A percentile compares a stretch with the other conserved stretches of the same genome.
phyloP scores from a whole-genome alignment of 2,888 invertebrate genomes.

The Lomographa bimaculata region DNA sequence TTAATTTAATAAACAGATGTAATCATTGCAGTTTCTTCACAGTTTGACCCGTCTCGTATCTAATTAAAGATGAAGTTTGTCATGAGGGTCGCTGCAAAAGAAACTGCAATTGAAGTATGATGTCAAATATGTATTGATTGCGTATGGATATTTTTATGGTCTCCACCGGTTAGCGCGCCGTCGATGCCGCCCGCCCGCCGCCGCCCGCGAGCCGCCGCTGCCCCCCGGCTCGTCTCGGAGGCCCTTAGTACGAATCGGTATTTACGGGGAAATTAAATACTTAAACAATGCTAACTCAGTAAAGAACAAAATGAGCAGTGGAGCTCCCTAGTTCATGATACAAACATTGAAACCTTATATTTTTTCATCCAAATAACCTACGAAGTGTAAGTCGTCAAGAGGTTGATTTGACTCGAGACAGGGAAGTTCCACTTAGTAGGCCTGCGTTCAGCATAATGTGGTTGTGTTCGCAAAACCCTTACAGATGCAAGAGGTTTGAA shows the following conservation, averaged over 20 bases:
- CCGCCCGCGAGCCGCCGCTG: constrained; percentile 64
- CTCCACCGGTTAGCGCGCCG: constrained; percentile 79
- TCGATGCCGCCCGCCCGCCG: constrained; percentile 67
- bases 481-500: constrained; percentile 74
- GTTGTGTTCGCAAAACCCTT: constrained; percentile 82
- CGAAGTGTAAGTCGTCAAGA: constrained; percentile 59
- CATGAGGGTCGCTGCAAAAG: constrained; percentile 48
- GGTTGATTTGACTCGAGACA: constrained; percentile 72
- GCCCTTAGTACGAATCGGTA: constrained; percentile 82
- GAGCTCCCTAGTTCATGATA: constrained; percentile 53
- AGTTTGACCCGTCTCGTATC: constrained; percentile 16
- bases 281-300: constrained; percentile 73
- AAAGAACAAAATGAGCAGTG: constrained; percentile 57
- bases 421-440: constrained; percentile 72
- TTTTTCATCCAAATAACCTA: constrained; percentile 34
- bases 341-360: constrained; percentile 33
- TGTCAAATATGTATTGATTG: constrained; percentile 81
- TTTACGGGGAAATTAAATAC: constrained; percentile 82
- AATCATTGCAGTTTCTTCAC: constrained; percentile 81
- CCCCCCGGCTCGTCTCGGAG: constrained; percentile 74
- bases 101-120: constrained; percentile 77
- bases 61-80: constrained; percentile 19
- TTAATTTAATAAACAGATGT: constrained; percentile 63
- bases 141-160: constrained; percentile 84
- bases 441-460: constrained; percentile 81